These are phyloP conservation scores for Turnix velox DNA, from an alignment of 2,113 vertebrate genomes.

Conservation along the genomic window DNA sequence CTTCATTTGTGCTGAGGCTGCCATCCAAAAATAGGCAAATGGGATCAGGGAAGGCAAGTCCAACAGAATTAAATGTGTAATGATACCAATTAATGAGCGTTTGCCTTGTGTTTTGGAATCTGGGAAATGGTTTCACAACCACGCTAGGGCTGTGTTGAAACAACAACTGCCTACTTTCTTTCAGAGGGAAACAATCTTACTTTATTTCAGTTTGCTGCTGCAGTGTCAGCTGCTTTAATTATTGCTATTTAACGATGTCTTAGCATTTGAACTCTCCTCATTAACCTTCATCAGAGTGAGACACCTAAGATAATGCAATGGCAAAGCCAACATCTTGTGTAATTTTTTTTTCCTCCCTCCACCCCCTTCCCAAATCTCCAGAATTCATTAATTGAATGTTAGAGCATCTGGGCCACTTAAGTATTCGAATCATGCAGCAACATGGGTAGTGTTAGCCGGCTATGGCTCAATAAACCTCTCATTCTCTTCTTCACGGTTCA, in stretches of 20 bases:
- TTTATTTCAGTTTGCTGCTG: conserved; percentile 40
- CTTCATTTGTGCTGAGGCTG: not conserved
- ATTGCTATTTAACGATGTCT: conserved; percentile 64
- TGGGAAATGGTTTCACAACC: not conserved
- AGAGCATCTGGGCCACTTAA: conserved; percentile 60
- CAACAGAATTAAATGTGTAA: not conserved
- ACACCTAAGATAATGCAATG: conserved; percentile 48
- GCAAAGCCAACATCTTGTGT: conserved; percentile 49
- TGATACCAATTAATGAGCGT: conserved; percentile 4
- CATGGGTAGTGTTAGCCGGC: conserved; percentile 52
- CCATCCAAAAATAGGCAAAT: not conserved
- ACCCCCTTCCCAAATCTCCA: not conserved
- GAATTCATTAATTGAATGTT: conserved; percentile 69
- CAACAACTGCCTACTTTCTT: not conserved
- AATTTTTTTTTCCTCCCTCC: not conserved
- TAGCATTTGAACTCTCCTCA: conserved; percentile 67
- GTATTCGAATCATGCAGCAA: conserved; percentile 61
- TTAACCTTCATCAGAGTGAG: conserved; percentile 67
- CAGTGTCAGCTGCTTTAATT: conserved; percentile 61
- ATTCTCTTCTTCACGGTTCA: conserved; percentile 66
- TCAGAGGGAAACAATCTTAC: not conserved
- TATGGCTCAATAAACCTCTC: conserved; percentile 67
- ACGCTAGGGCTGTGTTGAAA: not conserved
- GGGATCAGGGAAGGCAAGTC: not conserved
- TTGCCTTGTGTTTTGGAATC: not conserved